A percentile compares a stretch with the other conserved stretches of the same genome.
Evolutionary conservation across 2,113 vertebrate genomes (phyloP).

Genomic region (Petrocephalus zakoni): DNA sequence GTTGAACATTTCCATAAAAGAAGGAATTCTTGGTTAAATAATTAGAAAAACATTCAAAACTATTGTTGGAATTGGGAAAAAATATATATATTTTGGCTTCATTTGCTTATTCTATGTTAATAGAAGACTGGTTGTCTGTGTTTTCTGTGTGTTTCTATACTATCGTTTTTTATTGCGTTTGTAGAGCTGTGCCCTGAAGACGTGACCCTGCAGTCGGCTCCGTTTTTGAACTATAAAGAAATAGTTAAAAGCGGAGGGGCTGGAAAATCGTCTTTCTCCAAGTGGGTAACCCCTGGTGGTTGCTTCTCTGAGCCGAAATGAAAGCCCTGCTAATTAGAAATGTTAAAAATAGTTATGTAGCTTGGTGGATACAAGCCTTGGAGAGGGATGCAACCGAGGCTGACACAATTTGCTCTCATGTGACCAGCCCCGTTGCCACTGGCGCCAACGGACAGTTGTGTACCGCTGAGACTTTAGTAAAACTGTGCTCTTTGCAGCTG

Average conservation of each 20-base stretch:
- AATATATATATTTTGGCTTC: background rate
- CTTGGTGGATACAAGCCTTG: slow-evolving; percentile 21
- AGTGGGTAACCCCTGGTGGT: slow-evolving; percentile 43
- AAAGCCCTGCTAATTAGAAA: slow-evolving; percentile 52
- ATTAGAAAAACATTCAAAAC: background rate
- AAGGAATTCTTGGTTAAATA: background rate
- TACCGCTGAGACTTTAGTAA: background rate
- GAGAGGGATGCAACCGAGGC: slow-evolving; percentile 14
- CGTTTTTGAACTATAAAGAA: slow-evolving; percentile 6
- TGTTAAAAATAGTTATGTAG: slow-evolving; percentile 54
- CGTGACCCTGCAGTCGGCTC: background rate
- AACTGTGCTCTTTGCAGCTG: background rate
- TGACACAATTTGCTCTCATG: slow-evolving; percentile 39
- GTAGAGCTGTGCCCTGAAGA: background rate
- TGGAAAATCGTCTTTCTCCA: slow-evolving; percentile 28
- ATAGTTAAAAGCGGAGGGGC: slow-evolving; percentile 30
- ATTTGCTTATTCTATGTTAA: background rate
- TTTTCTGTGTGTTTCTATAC: background rate
- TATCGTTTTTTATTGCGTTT: background rate
- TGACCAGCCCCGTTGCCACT: background rate
- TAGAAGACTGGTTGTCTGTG: background rate
- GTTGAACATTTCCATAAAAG: background rate
- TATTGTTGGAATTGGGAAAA: background rate
- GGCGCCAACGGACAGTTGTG: background rate
- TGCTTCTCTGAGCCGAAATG: slow-evolving; percentile 43